A percentile compares a stretch with the other conserved stretches of the same genome.
Evolutionary conservation across 2,888 invertebrate genomes (phyloP).

Genomic region (Hemithea aestivaria): DNA sequence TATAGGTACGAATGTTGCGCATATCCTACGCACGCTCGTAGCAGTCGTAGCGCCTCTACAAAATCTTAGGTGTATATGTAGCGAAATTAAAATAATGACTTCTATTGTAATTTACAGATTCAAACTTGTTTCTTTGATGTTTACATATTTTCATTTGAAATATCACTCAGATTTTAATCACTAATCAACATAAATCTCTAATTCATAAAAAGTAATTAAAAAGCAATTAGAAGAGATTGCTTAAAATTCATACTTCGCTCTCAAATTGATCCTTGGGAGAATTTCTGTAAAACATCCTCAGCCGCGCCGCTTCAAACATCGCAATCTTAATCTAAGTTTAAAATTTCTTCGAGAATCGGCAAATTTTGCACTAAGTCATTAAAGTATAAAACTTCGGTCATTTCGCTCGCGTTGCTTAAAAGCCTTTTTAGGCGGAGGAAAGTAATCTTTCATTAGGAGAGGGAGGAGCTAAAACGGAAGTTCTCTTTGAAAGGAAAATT

Average conservation of each 20-base stretch:
- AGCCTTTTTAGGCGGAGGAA: slow-evolving; percentile 78
- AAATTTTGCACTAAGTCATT: slow-evolving; percentile 79
- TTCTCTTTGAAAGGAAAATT: slow-evolving; percentile 79
- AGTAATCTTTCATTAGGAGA: slow-evolving; percentile 78
- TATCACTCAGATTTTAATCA: slow-evolving; percentile 12
- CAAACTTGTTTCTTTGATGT: slow-evolving; percentile 8
- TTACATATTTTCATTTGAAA: slow-evolving; percentile 13
- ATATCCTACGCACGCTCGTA: too few species aligned
- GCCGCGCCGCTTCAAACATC: slow-evolving; percentile 64
- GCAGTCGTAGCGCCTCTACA: too few species aligned
- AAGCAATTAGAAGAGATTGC: slow-evolving; percentile 71
- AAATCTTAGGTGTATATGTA: too few species aligned
- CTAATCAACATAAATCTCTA: slow-evolving; percentile 31
- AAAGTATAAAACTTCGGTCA: slow-evolving; percentile 79
- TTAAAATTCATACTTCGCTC: slow-evolving; percentile 69
- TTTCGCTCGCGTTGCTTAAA: slow-evolving; percentile 78
- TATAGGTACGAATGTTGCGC: too few species aligned
- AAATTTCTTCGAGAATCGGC: slow-evolving; percentile 77
- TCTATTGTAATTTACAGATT: neutral
- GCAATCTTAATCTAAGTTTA: slow-evolving; percentile 79
- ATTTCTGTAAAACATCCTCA: slow-evolving; percentile 61
- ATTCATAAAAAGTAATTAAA: slow-evolving; percentile 72
- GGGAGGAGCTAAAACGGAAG: slow-evolving; percentile 77
- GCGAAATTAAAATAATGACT: too few species aligned
- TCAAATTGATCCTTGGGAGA: slow-evolving; percentile 58